Conservation (phyloP, 2,888 invertebrate species). For the Xestobium rufovillosum region DNA sequence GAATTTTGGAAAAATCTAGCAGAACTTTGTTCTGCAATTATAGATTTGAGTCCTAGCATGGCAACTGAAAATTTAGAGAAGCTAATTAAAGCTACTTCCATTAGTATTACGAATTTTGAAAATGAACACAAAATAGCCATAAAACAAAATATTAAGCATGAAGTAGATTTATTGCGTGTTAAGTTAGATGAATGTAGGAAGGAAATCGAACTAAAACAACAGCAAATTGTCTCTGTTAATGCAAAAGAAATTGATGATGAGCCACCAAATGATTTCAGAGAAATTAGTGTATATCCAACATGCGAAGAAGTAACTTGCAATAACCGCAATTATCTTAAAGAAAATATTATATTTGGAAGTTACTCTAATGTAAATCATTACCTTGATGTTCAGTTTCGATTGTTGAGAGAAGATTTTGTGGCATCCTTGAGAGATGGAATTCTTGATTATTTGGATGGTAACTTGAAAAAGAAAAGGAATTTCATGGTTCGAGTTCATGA, state of each 20-base stretch:
- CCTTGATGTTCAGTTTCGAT: slow-evolving; percentile 68
- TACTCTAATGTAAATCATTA: slow-evolving; percentile 64
- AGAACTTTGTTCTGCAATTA: slow-evolving; percentile 34
- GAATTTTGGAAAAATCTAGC: slow-evolving; percentile 27
- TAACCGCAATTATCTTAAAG: slow-evolving; percentile 44
- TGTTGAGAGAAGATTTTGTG: slow-evolving; percentile 74
- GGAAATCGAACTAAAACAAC: slow-evolving; percentile 20
- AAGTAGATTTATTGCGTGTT: slow-evolving; percentile 34
- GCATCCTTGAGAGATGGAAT: slow-evolving; percentile 64
- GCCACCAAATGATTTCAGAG: slow-evolving; percentile 48
- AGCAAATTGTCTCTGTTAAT: slow-evolving; percentile 30
- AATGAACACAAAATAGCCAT: slow-evolving; percentile 17
- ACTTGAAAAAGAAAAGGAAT: slow-evolving; percentile 14
- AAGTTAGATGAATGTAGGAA: slow-evolving; percentile 32
- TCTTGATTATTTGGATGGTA: slow-evolving; percentile 23
- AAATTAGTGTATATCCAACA: slow-evolving; percentile 49
- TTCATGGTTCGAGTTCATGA: slow-evolving; percentile 19
- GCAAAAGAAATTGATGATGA: slow-evolving; percentile 41
- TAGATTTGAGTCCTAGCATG: slow-evolving; percentile 30
- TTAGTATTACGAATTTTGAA: slow-evolving; percentile 26
- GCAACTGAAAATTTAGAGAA: slow-evolving; percentile 32
- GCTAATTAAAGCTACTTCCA: slow-evolving; percentile 26
- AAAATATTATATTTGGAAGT: slow-evolving; percentile 54
- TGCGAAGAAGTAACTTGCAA: slow-evolving; percentile 37
- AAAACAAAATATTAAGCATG: slow-evolving; percentile 38